phyloP scores from a whole-genome alignment of 2,113 vertebrate species.

The Campylomormyrus tamandua region DNA sequence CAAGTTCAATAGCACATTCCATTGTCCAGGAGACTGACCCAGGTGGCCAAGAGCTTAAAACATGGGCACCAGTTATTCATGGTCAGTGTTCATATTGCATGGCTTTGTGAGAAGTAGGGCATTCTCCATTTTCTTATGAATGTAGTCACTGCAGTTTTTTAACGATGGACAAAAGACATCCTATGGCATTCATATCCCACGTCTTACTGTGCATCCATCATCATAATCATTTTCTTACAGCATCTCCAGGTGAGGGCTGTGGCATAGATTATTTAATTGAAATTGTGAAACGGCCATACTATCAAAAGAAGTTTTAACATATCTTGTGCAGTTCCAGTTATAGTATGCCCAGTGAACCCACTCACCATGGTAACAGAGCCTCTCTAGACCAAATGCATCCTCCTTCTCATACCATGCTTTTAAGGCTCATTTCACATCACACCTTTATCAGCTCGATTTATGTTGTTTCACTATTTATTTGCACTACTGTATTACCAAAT shows the following conservation, averaged over 20 bases:
- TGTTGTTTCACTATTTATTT: not conserved
- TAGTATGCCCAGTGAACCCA: not conserved
- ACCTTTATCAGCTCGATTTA: not conserved
- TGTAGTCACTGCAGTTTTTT: not conserved
- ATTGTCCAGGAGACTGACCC: not conserved
- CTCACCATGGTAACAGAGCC: not conserved
- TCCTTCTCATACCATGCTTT: not conserved
- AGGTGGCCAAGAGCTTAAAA: not conserved
- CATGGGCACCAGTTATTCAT: not conserved
- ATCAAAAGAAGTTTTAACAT: not conserved
- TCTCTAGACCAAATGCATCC: not conserved
- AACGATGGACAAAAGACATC: not conserved
- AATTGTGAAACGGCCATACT: not conserved
- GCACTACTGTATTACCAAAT: not conserved
- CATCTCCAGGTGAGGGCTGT: not conserved
- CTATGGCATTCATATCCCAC: not conserved
- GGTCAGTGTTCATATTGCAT: not conserved
- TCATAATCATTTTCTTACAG: not conserved
- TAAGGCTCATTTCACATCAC: not conserved
- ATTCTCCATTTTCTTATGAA: not conserved
- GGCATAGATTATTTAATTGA: not conserved
- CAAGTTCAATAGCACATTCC: not conserved
- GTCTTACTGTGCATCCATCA: not conserved
- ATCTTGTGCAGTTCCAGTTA: not conserved
- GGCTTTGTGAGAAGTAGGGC: not conserved